Base-by-base conservation (phyloP, 2,888 invertebrate species). In the Phasia obesa region DNA sequence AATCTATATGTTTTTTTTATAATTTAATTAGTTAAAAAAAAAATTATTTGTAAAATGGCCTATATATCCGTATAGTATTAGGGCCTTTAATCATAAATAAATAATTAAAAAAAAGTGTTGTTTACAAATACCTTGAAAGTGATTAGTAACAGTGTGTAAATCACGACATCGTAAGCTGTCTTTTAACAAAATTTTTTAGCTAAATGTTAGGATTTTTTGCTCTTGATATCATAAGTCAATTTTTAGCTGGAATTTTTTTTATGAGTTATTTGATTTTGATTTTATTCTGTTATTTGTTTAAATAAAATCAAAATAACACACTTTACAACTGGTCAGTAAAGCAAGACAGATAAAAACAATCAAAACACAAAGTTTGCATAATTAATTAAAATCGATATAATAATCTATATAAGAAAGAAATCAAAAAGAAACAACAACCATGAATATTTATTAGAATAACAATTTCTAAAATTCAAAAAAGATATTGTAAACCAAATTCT, bases 171-270 rank as follows among this genome's bases (percentile, higher is more conserved):
- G 19, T 31, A 21, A 19, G 21, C 15, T 62, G 42, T 59, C 42
- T 60, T 27, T 44, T 21, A 0, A 7, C 4, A n/a, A 1, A 15
- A 23, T 21, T 27, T 42, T 55, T 38, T 23, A 42, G n/a, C 31
- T 53, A 59, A 76, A 15, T 67, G 70, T 71, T 78, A 74, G 75
- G 70, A 67, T 75, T 35, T 35, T 35, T 11, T 60, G 17, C 55
- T 21, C 49, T 31, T 75, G 55, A 79, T 71, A 83, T 71, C 71
- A 79, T 49, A 83, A 83, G 79, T 83, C 67, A 38, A 71, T 76
- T 25, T 60, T 79, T 71, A 79, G 71, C 65, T 65, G 71, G 67
- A 53, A 67, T 71, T 70, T 74, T 70, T 74, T 73, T 59, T 35
- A 53, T 23, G 60, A 78, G 38, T 60, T 74, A 25, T 77, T 42